Percentiles rank a stretch among this genome's conserved stretches.
These are phyloP conservation scores for Drosophila meridionalis DNA, from an alignment of 2,888 invertebrate genomes.

Conservation along the genomic window DNA sequence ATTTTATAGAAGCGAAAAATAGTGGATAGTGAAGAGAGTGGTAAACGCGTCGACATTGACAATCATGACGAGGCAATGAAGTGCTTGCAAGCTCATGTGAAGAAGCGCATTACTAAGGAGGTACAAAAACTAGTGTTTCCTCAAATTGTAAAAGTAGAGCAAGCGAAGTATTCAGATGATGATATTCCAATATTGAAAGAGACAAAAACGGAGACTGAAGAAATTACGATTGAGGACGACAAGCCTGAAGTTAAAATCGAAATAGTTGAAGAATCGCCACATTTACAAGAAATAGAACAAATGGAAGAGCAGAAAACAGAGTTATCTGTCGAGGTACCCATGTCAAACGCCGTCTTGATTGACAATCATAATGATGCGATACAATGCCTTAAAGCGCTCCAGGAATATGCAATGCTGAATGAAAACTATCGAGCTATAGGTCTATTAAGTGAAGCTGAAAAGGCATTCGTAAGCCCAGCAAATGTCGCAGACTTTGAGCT, in stretches of 20 bases:
- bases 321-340: not conserved
- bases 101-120: slow-evolving; percentile 12
- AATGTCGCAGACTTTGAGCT: slow-evolving; percentile 42
- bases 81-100: slow-evolving; percentile 1
- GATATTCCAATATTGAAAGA: not conserved
- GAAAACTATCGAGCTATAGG: slow-evolving; percentile 82
- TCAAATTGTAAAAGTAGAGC: not conserved
- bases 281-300: not conserved
- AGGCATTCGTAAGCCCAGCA: slow-evolving; percentile 68
- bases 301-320: not conserved
- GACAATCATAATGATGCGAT: slow-evolving; percentile 36
- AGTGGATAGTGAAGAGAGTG: not conserved
- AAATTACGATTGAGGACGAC: not conserved
- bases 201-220: too few relatives aligned
- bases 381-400: slow-evolving; percentile 69
- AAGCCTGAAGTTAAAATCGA: not conserved
- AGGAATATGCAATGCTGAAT: slow-evolving; percentile 80
- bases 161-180: not conserved
- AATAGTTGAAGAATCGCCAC: not conserved
- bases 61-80: slow-evolving; percentile 14
- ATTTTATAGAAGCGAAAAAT: slow-evolving; percentile 5
- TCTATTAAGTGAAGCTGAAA: slow-evolving; percentile 77
- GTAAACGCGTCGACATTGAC: not conserved
- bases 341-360: slow-evolving; percentile 5
- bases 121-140: not conserved